Evolutionary conservation across 2,113 vertebrate species (phyloP), one percentile per base, ranked within the genome.

Genomic region (Epinephelus moara): DNA sequence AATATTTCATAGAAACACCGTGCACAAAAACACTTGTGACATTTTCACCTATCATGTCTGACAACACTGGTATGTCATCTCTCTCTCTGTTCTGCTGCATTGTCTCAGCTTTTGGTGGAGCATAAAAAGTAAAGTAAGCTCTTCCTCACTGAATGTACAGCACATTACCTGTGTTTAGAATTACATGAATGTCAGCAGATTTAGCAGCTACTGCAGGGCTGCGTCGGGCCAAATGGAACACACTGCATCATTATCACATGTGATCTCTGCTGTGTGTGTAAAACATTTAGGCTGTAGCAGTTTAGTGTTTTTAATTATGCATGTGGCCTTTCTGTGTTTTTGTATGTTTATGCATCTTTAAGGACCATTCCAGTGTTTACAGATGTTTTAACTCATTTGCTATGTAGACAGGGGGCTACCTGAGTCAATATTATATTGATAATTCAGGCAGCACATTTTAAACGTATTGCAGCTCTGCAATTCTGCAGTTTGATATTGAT

Each of bases 151-250:
- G 53, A 56, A 56, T 37, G 61, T n/a, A 10, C 42, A 37, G 10
- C 27, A 37, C 59, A 50, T 7, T 40, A 40, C 33, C 33, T 75
- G 73, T 55, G 60, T 55, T 40, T 37, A 64, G 21, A 64, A 21
- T 8, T 19, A 40, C 49, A 64, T 63, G 27, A 40, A 18, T 25
- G 73, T 76, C 74, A 76, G 50, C 61, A 66, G n/a, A 42, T 76
- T 45, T 56, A 60, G 45, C n/a, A 56, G 62, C 52, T 33, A 56
- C 62, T 47, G 75, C 62, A 57, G 62, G 19, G 23, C 33, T 15
- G 37, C 37, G 21, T 9, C 3, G 37, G 30, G 74, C 7, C 62
- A 37, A 23, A 74, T 52, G 12, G 9, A 49, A n/a, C 14, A 27
- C n/a, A 21, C 50, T 45, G 50, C 61, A 64, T 62, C 45, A 23